Conservation (phyloP, 2,797 vertebrate species). For the Typhlichthys eigenmanni region DNA sequence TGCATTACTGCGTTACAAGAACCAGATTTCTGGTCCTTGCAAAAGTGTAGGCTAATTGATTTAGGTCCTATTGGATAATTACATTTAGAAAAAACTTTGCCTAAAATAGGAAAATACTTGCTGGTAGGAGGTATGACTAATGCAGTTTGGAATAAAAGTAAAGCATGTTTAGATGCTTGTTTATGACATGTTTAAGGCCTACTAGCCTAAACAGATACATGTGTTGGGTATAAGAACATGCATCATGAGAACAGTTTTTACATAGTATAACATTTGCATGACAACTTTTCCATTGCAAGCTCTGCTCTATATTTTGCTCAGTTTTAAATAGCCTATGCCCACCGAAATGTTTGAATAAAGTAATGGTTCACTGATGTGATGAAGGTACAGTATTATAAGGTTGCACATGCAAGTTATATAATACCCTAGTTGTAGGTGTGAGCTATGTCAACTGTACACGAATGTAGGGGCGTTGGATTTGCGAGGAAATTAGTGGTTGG, state of each 20-base stretch:
- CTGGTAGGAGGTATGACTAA: too few relatives aligned
- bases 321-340: not conserved
- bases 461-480: not conserved
- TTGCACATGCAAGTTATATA: slow-evolving; percentile 52
- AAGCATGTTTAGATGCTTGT: too few relatives aligned
- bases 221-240: slow-evolving; percentile 17
- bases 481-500: slow-evolving; percentile 16
- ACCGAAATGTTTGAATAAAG: not conserved
- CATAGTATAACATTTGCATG: too few relatives aligned
- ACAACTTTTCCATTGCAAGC: too few relatives aligned
- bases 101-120: too few relatives aligned
- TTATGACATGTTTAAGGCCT: too few relatives aligned
- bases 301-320: not conserved
- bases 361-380: not conserved
- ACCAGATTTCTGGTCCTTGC: slow-evolving; percentile 23
- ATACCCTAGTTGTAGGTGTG: slow-evolving; percentile 41
- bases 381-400: not conserved
- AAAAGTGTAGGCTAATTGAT: slow-evolving; percentile 44
- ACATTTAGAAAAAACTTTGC: too few relatives aligned
- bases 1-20: too few relatives aligned
- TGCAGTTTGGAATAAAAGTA: too few relatives aligned
- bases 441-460: slow-evolving; percentile 27
- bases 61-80: slow-evolving; percentile 11
- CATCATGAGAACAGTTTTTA: not conserved
- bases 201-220: too few relatives aligned